A percentile compares a stretch with the other conserved stretches of the same genome.
phyloP scores from a whole-genome alignment of 2,797 vertebrate genomes.

The Discoglossus pictus region DNA sequence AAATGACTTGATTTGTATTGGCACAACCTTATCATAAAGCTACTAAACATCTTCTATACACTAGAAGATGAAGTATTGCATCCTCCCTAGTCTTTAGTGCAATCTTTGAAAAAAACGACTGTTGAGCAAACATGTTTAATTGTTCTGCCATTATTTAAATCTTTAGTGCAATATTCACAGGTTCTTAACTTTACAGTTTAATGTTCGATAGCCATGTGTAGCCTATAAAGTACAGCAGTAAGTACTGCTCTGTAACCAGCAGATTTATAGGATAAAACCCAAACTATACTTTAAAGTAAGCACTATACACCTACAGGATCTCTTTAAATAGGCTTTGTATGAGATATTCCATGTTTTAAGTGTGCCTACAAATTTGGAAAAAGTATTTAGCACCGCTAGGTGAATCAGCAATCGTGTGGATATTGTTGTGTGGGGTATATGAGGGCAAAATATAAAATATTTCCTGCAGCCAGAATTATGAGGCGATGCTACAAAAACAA shows the following conservation, averaged over 20 bases:
- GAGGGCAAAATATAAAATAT: no score
- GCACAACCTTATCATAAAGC: constrained; percentile 22
- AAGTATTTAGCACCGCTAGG: no score
- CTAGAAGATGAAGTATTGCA: constrained; percentile 19
- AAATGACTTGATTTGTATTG: constrained; percentile 18
- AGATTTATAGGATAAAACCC: constrained; percentile 12
- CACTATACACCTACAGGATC: no score
- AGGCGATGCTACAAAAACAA: no score
- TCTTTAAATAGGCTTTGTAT: no score
- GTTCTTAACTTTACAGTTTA: constrained; percentile 42
- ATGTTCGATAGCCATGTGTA: constrained; percentile 35
- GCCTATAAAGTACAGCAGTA: constrained; percentile 31
- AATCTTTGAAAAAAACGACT: constrained; percentile 19
- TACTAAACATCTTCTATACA: constrained; percentile 33
- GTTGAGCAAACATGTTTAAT: constrained; percentile 34
- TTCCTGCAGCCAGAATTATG: no score
- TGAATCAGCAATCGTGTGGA: no score
- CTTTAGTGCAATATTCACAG: constrained; percentile 43
- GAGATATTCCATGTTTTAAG: no score
- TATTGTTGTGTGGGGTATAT: no score
- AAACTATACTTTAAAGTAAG: not conserved
- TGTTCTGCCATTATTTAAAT: constrained; percentile 44
- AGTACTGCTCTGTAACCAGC: constrained; percentile 20
- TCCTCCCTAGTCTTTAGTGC: no score
- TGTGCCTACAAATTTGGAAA: no score